A percentile compares a stretch with the other conserved stretches of the same genome.
Evolutionary conservation across 2,888 invertebrate species (phyloP).

Genomic region (Eupithecia vulgata): DNA sequence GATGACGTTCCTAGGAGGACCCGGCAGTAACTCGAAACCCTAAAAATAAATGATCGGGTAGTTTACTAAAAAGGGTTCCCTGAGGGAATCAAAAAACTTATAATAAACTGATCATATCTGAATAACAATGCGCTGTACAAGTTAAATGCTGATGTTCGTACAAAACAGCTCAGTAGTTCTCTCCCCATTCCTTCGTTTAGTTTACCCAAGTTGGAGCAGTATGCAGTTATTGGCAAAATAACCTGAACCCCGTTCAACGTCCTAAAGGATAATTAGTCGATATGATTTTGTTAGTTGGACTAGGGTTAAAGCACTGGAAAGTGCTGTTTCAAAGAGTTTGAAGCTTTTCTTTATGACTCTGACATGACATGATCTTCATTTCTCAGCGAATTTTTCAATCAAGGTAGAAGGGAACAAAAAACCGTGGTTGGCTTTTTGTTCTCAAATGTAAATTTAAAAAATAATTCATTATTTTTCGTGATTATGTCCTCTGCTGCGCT

Average conservation of each 20-base stretch:
- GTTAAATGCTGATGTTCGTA: conserved; percentile 6
- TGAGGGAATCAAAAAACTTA: too few species aligned
- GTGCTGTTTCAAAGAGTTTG: background rate
- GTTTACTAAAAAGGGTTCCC: background rate
- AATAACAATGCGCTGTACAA: background rate
- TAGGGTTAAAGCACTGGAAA: background rate
- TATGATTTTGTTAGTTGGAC: conserved; percentile 7
- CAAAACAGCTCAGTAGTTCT: background rate
- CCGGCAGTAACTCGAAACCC: background rate
- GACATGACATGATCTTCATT: too few species aligned
- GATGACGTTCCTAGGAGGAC: background rate
- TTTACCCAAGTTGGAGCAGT: background rate
- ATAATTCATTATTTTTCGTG: too few species aligned
- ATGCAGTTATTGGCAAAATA: conserved; percentile 22
- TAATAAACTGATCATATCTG: background rate
- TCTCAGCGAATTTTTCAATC: background rate
- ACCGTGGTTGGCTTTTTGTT: background rate
- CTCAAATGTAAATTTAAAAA: too few species aligned
- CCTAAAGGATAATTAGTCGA: background rate
- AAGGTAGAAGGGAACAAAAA: too few species aligned
- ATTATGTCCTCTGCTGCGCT: too few species aligned
- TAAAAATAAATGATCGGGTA: background rate
- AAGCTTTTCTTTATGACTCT: background rate
- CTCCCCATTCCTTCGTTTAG: background rate
- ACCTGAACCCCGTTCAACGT: conserved; percentile 8